Percentiles rank a stretch among this genome's conserved stretches.
Conservation (phyloP, 2,888 invertebrate species). For the Sesia apiformis region DNA sequence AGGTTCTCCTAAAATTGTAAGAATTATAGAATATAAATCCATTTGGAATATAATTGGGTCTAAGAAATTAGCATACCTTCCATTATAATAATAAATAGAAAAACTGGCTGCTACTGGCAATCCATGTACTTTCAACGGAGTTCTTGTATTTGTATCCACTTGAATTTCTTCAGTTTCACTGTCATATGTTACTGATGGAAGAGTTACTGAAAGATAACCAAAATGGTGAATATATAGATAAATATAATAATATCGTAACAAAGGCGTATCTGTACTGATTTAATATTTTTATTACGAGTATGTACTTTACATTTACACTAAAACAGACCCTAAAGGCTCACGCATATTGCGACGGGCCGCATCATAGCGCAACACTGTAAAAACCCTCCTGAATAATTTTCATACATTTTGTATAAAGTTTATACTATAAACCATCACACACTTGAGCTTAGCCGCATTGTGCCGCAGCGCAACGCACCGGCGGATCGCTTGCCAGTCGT, state of each 20-base stretch:
- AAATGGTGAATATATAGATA: neutral
- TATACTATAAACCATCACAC: too few species aligned
- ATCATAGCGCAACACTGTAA: too few species aligned
- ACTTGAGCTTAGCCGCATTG: too few species aligned
- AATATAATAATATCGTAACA: too few species aligned
- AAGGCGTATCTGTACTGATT: neutral
- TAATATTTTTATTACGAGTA: neutral
- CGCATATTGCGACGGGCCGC: too few species aligned
- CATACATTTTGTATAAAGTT: too few species aligned
- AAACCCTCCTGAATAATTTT: too few species aligned
- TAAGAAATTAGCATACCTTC: slow-evolving; percentile 25
- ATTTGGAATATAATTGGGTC: neutral
- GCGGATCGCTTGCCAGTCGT: too few species aligned
- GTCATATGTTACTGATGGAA: slow-evolving; percentile 82
- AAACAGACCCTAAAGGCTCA: too few species aligned
- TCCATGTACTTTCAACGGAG: slow-evolving; percentile 70
- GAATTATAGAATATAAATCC: too few species aligned
- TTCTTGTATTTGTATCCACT: slow-evolving; percentile 73
- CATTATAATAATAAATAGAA: slow-evolving; percentile 81
- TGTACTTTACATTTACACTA: neutral
- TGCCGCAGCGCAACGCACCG: too few species aligned
- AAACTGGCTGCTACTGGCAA: slow-evolving; percentile 83
- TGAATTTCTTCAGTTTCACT: slow-evolving; percentile 78
- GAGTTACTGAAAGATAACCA: slow-evolving; percentile 66
- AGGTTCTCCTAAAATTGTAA: too few species aligned